Conservation (phyloP, 2,888 invertebrate genomes). For the Ligdia adustata region DNA sequence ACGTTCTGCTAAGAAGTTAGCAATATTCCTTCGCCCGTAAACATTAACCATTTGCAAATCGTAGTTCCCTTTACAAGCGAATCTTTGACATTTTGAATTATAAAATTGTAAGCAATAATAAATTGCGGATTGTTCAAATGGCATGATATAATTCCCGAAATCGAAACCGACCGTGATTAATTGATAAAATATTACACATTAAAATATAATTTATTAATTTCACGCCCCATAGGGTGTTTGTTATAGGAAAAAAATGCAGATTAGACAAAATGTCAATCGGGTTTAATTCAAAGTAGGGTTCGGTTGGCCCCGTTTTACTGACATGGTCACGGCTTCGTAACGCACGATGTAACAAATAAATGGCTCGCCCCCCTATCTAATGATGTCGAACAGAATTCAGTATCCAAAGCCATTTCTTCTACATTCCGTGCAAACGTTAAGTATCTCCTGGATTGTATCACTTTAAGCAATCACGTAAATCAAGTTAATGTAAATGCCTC, state of each 20-base stretch:
- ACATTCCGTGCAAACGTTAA: slow-evolving; percentile 8
- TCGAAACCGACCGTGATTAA: slow-evolving; percentile 73
- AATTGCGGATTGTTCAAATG: slow-evolving; percentile 66
- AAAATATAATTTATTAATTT: slow-evolving; percentile 72
- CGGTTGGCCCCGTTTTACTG: slow-evolving; percentile 23
- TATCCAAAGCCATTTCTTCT: slow-evolving; percentile 3
- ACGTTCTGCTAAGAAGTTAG: slow-evolving; percentile 32
- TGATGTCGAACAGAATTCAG: slow-evolving; percentile 1
- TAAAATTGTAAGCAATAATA: slow-evolving; percentile 64
- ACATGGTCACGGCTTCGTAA: slow-evolving; percentile 26
- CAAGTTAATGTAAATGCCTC: slow-evolving; percentile 65
- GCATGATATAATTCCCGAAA: slow-evolving; percentile 62
- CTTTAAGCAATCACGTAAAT: slow-evolving; percentile 49
- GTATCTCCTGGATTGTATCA: slow-evolving; percentile 14
- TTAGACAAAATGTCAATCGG: slow-evolving; percentile 73
- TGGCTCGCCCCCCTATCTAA: slow-evolving; percentile 20
- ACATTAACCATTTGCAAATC: slow-evolving; percentile 51
- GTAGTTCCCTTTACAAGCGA: slow-evolving; percentile 50
- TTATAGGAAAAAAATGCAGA: slow-evolving; percentile 75
- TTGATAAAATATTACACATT: slow-evolving; percentile 76
- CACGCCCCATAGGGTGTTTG: slow-evolving; percentile 66
- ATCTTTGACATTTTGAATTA: slow-evolving; percentile 60
- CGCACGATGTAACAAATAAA: slow-evolving; percentile 21
- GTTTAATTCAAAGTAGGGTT: slow-evolving; percentile 57
- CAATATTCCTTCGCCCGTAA: slow-evolving; percentile 43